Percentiles rank a stretch among this genome's conserved stretches.
These are phyloP conservation scores for Stichopus chloronotus DNA, from an alignment of 35 echinoderm and acorn worm species.

Conservation along the genomic window DNA sequence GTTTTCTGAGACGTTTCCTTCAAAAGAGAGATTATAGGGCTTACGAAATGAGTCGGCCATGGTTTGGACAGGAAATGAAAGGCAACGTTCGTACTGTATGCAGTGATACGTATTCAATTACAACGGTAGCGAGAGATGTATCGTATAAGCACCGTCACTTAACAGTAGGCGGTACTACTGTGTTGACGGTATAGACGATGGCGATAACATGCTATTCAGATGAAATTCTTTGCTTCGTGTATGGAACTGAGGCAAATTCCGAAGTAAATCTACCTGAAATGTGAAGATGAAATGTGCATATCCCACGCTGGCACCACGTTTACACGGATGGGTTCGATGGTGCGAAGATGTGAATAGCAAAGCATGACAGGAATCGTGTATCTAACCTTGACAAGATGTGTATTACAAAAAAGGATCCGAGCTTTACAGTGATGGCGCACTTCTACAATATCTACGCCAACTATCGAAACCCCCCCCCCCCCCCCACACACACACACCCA, in stretches of 20 bases:
- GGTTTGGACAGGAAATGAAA: neutral
- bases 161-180: neutral
- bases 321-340: neutral
- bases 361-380: too few relatives aligned
- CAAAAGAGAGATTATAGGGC: neutral
- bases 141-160: neutral
- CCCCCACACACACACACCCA: too few relatives aligned
- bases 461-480: too few relatives aligned
- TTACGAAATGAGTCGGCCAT: conserved; percentile 35
- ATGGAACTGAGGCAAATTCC: neutral
- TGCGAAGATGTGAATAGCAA: neutral
- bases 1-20: conserved; percentile 17
- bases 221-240: neutral
- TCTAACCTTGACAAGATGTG: too few relatives aligned
- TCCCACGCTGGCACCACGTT: conserved; percentile 15
- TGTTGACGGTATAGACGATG: neutral
- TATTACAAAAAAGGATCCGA: too few relatives aligned
- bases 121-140: neutral
- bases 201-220: neutral
- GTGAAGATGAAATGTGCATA: neutral
- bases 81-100: neutral
- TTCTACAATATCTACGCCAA: too few relatives aligned
- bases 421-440: too few relatives aligned
- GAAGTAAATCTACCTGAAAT: neutral
- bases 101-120: too few relatives aligned